These are phyloP conservation scores for Plebejus melissa DNA, from an alignment of 2,888 invertebrate genomes.

Conservation along the genomic window DNA sequence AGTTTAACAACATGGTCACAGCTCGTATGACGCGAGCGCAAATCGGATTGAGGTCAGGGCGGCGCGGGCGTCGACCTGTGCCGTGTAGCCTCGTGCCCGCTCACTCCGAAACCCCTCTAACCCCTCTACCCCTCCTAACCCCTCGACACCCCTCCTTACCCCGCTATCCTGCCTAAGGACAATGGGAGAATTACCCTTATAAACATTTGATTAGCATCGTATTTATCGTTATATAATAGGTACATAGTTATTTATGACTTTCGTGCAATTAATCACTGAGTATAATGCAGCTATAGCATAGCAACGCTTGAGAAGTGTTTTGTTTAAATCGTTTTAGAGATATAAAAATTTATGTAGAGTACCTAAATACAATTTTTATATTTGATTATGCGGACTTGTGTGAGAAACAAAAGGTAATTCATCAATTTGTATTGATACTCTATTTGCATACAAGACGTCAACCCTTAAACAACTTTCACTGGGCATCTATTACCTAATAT, in stretches of 20 bases:
- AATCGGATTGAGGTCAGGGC: constrained; percentile 75
- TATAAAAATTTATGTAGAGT: neutral
- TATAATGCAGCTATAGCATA: neutral
- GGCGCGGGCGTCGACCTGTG: constrained; percentile 75
- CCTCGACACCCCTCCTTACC: constrained; percentile 32
- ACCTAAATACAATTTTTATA: neutral
- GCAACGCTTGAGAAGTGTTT: neutral
- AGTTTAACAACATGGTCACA: constrained; percentile 2
- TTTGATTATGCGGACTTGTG: neutral
- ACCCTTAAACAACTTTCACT: constrained; percentile 43
- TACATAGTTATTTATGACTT: neutral
- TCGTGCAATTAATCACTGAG: neutral
- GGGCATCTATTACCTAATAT: constrained; percentile 39
- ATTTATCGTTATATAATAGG: neutral
- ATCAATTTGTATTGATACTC: neutral
- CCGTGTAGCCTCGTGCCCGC: constrained; percentile 51
- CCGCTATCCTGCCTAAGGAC: constrained; percentile 16
- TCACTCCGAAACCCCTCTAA: constrained; percentile 39
- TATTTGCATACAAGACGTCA: neutral
- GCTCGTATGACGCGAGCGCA: constrained; percentile 73
- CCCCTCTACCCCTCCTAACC: constrained; percentile 39
- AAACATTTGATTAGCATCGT: neutral
- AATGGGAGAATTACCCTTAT: neutral
- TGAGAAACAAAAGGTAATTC: neutral
- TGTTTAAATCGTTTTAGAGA: neutral